phyloP scores from a whole-genome alignment of 2,888 invertebrate species.

The Rhynchonema sp. region DNA sequence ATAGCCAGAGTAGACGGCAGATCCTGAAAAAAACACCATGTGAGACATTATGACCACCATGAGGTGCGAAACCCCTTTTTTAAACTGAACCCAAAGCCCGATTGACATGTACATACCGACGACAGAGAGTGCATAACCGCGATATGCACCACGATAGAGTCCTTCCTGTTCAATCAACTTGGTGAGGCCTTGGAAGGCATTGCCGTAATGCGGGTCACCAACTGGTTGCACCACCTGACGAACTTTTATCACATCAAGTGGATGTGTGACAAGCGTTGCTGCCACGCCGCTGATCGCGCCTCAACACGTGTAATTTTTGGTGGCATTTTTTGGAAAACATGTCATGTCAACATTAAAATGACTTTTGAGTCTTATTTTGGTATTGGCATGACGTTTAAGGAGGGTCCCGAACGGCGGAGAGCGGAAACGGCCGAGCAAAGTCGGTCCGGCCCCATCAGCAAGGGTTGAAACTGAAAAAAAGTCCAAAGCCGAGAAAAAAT shows the following conservation, averaged over 20 bases:
- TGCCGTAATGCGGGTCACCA: neutral
- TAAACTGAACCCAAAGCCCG: neutral
- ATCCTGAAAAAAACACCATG: neutral
- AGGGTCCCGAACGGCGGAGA: too few relatives aligned
- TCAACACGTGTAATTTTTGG: too few relatives aligned
- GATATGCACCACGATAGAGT: slow-evolving; percentile 1
- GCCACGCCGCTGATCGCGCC: slow-evolving; percentile 1
- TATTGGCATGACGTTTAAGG: too few relatives aligned
- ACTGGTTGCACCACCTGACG: neutral
- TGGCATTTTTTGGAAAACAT: too few relatives aligned
- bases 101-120: slow-evolving; percentile 2
- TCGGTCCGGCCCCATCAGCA: too few relatives aligned
- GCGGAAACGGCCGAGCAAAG: too few relatives aligned
- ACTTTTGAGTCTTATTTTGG: too few relatives aligned
- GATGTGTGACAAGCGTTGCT: slow-evolving; percentile 3
- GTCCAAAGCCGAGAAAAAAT: too few relatives aligned
- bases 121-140: slow-evolving; percentile 2
- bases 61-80: neutral
- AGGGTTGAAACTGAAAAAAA: too few relatives aligned
- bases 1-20: too few relatives aligned
- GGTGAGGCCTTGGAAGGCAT: neutral
- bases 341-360: too few relatives aligned
- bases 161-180: slow-evolving; percentile 3
- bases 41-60: neutral
- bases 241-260: slow-evolving; percentile 5